phyloP scores from a whole-genome alignment of 2,113 vertebrate species.

The Atrichornis clamosus region DNA sequence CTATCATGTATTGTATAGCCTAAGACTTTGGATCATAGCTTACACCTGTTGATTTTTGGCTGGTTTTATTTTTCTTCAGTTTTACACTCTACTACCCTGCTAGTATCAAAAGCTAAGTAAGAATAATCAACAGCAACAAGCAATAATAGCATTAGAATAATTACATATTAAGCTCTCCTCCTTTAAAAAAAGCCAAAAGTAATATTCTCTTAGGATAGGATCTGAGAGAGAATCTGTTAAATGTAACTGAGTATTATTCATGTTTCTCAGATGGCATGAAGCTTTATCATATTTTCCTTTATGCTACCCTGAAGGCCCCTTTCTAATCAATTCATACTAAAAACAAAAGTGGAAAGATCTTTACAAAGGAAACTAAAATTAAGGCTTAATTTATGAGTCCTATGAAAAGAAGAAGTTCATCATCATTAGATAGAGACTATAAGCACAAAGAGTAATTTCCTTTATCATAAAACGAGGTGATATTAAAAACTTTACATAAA shows the following conservation, averaged over 20 bases:
- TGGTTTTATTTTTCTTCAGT: background rate
- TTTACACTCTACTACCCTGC: background rate
- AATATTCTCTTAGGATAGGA: background rate
- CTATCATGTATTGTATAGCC: background rate
- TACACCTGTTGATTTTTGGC: background rate
- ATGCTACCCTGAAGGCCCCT: background rate
- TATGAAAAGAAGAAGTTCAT: background rate
- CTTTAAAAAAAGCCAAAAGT: background rate
- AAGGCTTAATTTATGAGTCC: background rate
- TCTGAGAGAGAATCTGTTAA: background rate
- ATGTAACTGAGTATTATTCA: background rate
- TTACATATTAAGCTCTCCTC: background rate
- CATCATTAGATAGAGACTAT: background rate
- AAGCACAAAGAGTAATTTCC: background rate
- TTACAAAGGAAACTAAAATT: background rate
- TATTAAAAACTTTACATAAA: background rate
- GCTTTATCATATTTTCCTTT: background rate
- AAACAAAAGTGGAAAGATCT: background rate
- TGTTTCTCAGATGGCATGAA: background rate
- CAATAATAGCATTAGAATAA: background rate
- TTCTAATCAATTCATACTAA: background rate
- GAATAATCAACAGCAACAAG: background rate
- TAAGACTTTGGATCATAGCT: background rate
- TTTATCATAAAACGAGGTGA: background rate
- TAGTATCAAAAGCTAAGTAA: background rate